Base-by-base conservation (phyloP, 2,888 invertebrate species). In the Elegia similella region DNA sequence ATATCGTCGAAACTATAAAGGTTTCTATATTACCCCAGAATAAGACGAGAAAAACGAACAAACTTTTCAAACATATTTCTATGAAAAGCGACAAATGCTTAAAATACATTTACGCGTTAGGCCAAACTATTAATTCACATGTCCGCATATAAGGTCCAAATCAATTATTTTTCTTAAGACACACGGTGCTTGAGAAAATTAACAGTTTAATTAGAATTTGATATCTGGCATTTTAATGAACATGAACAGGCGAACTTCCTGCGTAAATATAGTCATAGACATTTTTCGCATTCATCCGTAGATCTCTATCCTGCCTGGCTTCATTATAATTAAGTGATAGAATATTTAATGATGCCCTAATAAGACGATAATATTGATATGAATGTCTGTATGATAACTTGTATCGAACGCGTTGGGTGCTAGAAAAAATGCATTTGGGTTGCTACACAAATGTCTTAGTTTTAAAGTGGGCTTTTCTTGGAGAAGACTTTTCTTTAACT, bases 161-260 rank as follows among this genome's bases (percentile, higher is more conserved):
- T 50, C 32, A 34, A 50, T 50, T 34, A 50, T 34, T 50, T 50
- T 50, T 50, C 50, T 34, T 50, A 34, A 17, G 50, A 48, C 30
- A 50, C 34, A 17, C 10, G 7, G 32, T 34, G 34, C 16, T 38
- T 32, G 16, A 12, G 50, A 53, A 53, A 53, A 53, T 53, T 53
- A 23, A 42, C 52, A 42, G 52, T 42, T 42, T 53, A 53, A 53
- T 53, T 53, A 38, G 52, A 53, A 53, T 53, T 42, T 53, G 52
- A 53, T 53, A 42, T 53, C 42, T 42, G 38, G 52, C 16, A 53
- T 53, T 53, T 53, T 53, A 53, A 53, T 53, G 42, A 53, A 42
- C 42, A 42, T 53, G 42, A 53, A 30, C 23, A 53, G 42, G 29
- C 42, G 17, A 3, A 29, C 52, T n/a, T 53, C 52, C 52, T 53